A percentile compares a stretch with the other conserved stretches of the same genome.
These are phyloP conservation scores for Conomelus anceps DNA, from an alignment of 2,888 invertebrate genomes.

Conservation along the genomic window DNA sequence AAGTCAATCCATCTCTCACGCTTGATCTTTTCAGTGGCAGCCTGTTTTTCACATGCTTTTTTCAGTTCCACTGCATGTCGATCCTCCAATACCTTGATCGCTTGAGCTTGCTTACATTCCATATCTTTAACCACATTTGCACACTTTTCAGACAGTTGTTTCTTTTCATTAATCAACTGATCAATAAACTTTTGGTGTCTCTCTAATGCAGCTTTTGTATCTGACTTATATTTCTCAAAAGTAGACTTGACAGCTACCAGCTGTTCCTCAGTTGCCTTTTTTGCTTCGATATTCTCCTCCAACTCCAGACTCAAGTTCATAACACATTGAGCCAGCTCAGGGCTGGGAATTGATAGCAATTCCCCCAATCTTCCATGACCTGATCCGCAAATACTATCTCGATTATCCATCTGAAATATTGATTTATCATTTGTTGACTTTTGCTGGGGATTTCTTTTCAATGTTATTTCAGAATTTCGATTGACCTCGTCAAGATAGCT, in stretches of 20 bases:
- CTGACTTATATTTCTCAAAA: conserved; percentile 51
- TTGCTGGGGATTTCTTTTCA: background rate
- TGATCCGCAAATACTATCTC: background rate
- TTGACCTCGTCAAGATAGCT: background rate
- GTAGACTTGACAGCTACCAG: background rate
- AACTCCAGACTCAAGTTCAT: background rate
- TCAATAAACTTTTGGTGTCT: conserved; percentile 79
- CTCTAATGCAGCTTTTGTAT: conserved; percentile 65
- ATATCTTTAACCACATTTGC: conserved; percentile 60
- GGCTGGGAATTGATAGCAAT: background rate
- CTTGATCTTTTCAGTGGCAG: conserved; percentile 66
- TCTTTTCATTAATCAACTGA: conserved; percentile 66
- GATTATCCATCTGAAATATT: background rate
- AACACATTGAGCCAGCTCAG: background rate
- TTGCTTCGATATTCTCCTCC: background rate
- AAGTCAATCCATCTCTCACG: conserved; percentile 75
- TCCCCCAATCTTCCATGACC: background rate
- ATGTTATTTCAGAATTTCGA: background rate
- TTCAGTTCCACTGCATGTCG: conserved; percentile 67
- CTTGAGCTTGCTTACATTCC: conserved; percentile 58
- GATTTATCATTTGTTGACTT: background rate
- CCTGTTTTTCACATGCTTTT: conserved; percentile 66
- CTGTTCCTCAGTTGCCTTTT: background rate
- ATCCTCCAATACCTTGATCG: conserved; percentile 63
- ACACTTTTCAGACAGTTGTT: conserved; percentile 65